Base-by-base conservation (phyloP, 2,113 vertebrate genomes). In the Rissa tridactyla region DNA sequence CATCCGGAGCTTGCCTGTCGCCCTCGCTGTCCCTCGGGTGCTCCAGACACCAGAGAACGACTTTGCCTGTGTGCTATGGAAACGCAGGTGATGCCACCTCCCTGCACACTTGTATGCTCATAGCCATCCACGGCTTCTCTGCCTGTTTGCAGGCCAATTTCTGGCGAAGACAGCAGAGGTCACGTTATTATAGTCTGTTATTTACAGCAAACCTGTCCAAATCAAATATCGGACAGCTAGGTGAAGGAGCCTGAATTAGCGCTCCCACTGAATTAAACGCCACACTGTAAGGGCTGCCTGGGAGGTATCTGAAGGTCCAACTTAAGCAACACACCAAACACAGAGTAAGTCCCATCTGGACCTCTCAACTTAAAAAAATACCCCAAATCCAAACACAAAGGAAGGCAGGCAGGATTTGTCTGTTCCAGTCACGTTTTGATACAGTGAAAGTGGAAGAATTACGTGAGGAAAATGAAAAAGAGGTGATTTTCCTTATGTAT, bases 131-230 rank as follows among this genome's bases (percentile, higher is more conserved):
- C 2, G 0, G 17, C 27, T 30, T 23, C 3, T 27, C 18, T 13
- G 19, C n/a, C 47, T 15, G 2, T 58, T 20, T 30, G 11, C 69
- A 30, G 77, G 32, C 9, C 8, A 8, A 8, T 4, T 2, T 2
- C 38, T 49, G 49, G 1, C 70, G 21, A 32, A 15, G 6, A 3
- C 15, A 21, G 42, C 57, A 46, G 7, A 7, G 18, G 21, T 5
- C 5, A 4, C 0, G 1, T 1, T 7, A 15, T 1, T 11, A 7
- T 27, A 60, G 23, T 4, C 85, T 29, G 18, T 2, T 4, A 19
- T 8, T 61, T 38, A 61, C 5, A 38, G 23, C n/a, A 61, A 38
- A 38, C n/a, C n/a, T 61, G 60, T 11, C 60, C 60, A 61, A 61
- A 61, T 16, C 6, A 2, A 61, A 14, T 17, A 10, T 5, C 62